Evolutionary conservation across 2,113 vertebrate species (phyloP), one percentile per base, ranked within the genome.

Genomic region (human (Homo sapiens)): DNA sequence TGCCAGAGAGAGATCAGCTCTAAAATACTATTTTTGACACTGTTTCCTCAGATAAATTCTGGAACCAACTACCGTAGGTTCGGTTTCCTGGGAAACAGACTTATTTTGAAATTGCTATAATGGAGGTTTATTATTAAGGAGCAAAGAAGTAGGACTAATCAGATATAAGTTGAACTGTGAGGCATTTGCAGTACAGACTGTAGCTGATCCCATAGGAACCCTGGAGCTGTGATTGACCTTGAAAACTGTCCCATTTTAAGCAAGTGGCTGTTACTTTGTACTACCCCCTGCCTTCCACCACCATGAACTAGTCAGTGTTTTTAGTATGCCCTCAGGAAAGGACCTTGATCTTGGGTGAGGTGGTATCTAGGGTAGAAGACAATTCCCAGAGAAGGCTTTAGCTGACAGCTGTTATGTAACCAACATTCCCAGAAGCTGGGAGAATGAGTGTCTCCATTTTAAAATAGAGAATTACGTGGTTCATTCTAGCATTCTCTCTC

Each of bases 181-280:
- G 3, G 2, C 66, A 61, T 20, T 17, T 50, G 8, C 25, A n/a
- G 14, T 12, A 22, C 38, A 55, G 43, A 17, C 9, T 38, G 3
- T 27, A 43, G 75, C 5, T 0, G 12, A 50, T 12, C 5, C 25
- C 17, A 40, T 3, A 32, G 40, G 4, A 7, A 14, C 14, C 18
- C 6, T 12, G 35, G 43, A 32, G 20, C 18, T 87, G 40, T 25
- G 35, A 11, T 0, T 45, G 30, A 35, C 27, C 23, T 55, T 27
- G 32, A 43, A 1, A 52, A 9, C 32, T 52, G 27, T 18, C 16
- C 3, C 11, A 22, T 14, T 52, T 38, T 27, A 23, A 93, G 43
- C 7, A 32, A 59, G 17, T 3, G 30, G 4, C 0, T 32, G 2
- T 50, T 55, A 18, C 13, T 25, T 70, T 25, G 27, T 4, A 25